phyloP scores from a whole-genome alignment of 2,888 invertebrate species.

The Plebejus argus region DNA sequence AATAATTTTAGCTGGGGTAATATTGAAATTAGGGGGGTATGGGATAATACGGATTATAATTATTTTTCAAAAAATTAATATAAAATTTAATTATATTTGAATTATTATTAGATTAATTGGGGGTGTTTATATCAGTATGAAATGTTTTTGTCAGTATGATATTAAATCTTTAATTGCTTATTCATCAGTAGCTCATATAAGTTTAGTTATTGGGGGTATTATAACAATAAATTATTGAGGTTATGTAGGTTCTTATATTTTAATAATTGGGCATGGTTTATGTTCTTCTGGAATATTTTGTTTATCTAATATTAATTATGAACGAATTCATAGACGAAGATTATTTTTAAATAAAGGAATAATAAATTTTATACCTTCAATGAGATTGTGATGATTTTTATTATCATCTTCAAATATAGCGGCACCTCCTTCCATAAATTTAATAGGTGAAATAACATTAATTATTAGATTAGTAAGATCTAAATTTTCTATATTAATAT shows the following conservation, averaged over 20 bases:
- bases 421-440: slow-evolving; percentile 84
- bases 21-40: slow-evolving; percentile 85
- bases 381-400: slow-evolving; percentile 84
- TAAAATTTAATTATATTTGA: slow-evolving; percentile 77
- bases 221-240: slow-evolving; percentile 81
- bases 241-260: slow-evolving; percentile 71
- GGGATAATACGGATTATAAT: slow-evolving; percentile 71
- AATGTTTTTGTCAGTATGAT: slow-evolving; percentile 84
- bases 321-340: slow-evolving; percentile 81
- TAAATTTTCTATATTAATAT: slow-evolving; percentile 70
- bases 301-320: slow-evolving; percentile 84
- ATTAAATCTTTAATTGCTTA: slow-evolving; percentile 88
- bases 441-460: slow-evolving; percentile 84
- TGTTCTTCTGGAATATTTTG: slow-evolving; percentile 85
- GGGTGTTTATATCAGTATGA: slow-evolving; percentile 81
- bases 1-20: slow-evolving; percentile 87
- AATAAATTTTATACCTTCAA: slow-evolving; percentile 80
- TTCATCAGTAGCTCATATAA: slow-evolving; percentile 87
- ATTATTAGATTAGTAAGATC: slow-evolving; percentile 81
- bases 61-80: slow-evolving; percentile 68
- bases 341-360: slow-evolving; percentile 83
- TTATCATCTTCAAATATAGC: slow-evolving; percentile 83
- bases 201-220: slow-evolving; percentile 81
- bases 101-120: slow-evolving; percentile 80
- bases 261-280: slow-evolving; percentile 84